A percentile compares a stretch with the other conserved stretches of the same genome.
Evolutionary conservation across 1,140 invertebrate genomes (phyloP).

Genomic region (Bradysia coprophila): DNA sequence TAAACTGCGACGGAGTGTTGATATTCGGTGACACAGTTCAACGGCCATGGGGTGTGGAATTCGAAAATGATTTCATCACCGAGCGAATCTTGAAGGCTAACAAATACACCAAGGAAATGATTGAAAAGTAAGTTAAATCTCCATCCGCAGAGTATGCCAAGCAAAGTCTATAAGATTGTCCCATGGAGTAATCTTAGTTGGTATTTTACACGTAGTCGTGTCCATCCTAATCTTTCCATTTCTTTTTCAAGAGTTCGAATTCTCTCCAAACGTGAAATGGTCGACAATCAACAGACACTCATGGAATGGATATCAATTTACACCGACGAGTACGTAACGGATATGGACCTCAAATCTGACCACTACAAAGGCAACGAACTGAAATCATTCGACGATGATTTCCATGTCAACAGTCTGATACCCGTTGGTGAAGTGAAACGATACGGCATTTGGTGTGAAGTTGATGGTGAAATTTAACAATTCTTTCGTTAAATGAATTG

Average conservation of each 20-base stretch:
- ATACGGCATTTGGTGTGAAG: neutral
- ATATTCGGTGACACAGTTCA: conserved; percentile 14
- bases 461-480: neutral
- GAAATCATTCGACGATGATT: neutral
- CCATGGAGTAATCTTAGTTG: conserved; percentile 4
- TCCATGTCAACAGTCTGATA: neutral
- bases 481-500: neutral
- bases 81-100: conserved; percentile 8
- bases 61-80: conserved; percentile 12
- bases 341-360: neutral
- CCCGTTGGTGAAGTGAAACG: neutral
- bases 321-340: neutral
- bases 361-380: neutral
- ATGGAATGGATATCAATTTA: neutral
- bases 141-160: no score
- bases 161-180: neutral
- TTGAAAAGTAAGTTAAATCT: conserved; percentile 8
- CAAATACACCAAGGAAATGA: conserved; percentile 9
- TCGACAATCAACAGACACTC: neutral
- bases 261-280: neutral
- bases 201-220: conserved; percentile 11
- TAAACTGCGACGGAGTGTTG: conserved; percentile 11
- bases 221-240: conserved; percentile 3
- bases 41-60: conserved; percentile 12
- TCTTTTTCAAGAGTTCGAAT: conserved; percentile 3